These are phyloP conservation scores for Platycheirus albimanus DNA, from an alignment of 2,888 invertebrate species.

Conservation along the genomic window DNA sequence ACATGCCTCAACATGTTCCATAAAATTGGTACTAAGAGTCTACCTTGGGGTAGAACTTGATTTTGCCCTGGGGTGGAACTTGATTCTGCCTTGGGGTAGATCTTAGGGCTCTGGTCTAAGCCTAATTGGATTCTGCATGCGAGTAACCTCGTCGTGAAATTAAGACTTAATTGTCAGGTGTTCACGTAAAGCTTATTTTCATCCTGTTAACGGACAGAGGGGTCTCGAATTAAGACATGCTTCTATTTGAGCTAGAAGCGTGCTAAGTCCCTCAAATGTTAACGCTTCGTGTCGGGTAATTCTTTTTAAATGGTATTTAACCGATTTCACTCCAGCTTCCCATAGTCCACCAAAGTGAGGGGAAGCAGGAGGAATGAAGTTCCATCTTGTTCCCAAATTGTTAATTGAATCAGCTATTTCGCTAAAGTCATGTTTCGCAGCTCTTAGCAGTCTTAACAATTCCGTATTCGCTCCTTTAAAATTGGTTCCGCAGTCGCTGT, in stretches of 20 bases:
- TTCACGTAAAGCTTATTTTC: too few relatives aligned
- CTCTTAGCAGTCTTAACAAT: conserved; percentile 6
- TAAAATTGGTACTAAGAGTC: too few relatives aligned
- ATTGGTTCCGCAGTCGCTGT: conserved; percentile 77
- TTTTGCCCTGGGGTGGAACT: too few relatives aligned
- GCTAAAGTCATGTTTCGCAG: neutral
- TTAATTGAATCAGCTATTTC: conserved; percentile 2
- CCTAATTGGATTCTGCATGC: too few relatives aligned
- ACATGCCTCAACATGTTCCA: too few relatives aligned
- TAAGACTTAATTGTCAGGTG: too few relatives aligned
- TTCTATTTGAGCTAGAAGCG: conserved; percentile 72
- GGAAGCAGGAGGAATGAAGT: conserved; percentile 75
- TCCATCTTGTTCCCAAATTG: conserved; percentile 74
- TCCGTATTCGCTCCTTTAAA: conserved; percentile 76
- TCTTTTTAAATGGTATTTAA: conserved; percentile 30
- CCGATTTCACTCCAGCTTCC: conserved; percentile 44
- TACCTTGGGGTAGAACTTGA: too few relatives aligned
- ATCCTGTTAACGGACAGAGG: too few relatives aligned
- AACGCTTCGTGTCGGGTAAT: conserved; percentile 2
- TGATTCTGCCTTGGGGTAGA: too few relatives aligned
- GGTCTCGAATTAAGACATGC: conserved; percentile 28
- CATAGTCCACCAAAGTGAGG: conserved; percentile 52
- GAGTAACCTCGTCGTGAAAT: too few relatives aligned
- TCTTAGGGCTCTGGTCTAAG: too few relatives aligned
- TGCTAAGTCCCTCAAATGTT: conserved; percentile 40